Evolutionary conservation across 2,797 vertebrate species (phyloP), one percentile per base, ranked within the genome.

Genomic region (Rhinoraja longicauda): DNA sequence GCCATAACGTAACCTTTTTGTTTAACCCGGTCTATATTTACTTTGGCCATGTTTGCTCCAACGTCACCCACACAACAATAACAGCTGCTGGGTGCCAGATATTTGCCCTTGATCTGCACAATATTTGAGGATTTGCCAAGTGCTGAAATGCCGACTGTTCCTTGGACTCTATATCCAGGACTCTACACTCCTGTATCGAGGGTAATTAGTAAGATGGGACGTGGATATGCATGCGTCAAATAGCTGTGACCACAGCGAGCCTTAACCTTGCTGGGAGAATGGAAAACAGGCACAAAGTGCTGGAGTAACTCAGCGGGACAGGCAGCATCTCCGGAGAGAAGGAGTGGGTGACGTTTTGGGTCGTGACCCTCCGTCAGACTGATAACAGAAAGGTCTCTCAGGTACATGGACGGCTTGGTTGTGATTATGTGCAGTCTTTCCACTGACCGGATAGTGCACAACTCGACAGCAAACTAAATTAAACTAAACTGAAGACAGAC

Each of bases 61-160:
- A 53, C 53, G 70, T 92, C 72, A 75, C 24, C 13, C n/a, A 26
- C 29, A 1, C 70, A 32, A 72, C 9, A n/a, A 17, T 62, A 15
- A n/a, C 32, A 59, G 57, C 57, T 29, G 17, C 29, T 32, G 64
- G 17, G 9, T 67, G 84, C 59, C 84, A 88, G n/a, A 88, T 36
- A 88, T 88, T 88, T 88, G 62, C 84, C 84, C 84, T 88, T 67
- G 57, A 59, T 57, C 82, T 21, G 29, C 64, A n/a, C 26, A 86
- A 86, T 86, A 17, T 62, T 86, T 86, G 84, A 88, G 17, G 1
- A 32, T 21, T 7, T 36, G 84, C 84, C 84, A 88, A 67, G 29
- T 6, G 15, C 84, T 88, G 88, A 67, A 88, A 32, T 67, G 24
- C 67, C 36, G n/a, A 0, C n/a, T 67, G 17, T 67, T 36, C 19